phyloP scores from a whole-genome alignment of 2,113 vertebrate species.

The Collichthys lucidus region DNA sequence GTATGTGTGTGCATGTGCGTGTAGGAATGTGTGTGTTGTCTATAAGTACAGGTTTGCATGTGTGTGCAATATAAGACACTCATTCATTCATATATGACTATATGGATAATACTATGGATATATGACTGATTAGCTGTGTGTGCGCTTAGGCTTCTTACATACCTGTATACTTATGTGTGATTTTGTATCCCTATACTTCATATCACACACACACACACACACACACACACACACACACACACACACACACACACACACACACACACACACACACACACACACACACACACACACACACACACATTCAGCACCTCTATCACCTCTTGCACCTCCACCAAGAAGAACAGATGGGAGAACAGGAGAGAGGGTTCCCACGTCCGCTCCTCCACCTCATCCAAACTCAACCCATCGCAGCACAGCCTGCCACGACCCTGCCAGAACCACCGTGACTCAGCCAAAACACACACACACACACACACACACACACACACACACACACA shows the following conservation, averaged over 20 bases:
- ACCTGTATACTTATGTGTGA: slow-evolving; percentile 5
- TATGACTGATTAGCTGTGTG: background rate
- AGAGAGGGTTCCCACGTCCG: slow-evolving; percentile 78
- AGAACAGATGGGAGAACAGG: slow-evolving; percentile 80
- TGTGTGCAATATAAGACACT: background rate
- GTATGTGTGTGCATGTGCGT: slow-evolving; percentile 7
- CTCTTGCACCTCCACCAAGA: slow-evolving; percentile 59
- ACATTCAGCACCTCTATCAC: slow-evolving; percentile 44
- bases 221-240: slow-evolving; percentile 6
- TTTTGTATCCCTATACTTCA: background rate
- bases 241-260: slow-evolving; percentile 33
- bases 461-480: slow-evolving; percentile 44
- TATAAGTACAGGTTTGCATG: background rate
- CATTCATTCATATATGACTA: background rate
- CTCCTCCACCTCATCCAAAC: slow-evolving; percentile 68
- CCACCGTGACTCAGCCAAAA: slow-evolving; percentile 74
- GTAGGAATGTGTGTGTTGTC: slow-evolving; percentile 21
- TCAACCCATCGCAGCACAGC: slow-evolving; percentile 54
- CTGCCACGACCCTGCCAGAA: slow-evolving; percentile 72
- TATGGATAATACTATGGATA: background rate
- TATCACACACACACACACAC: background rate
- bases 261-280: slow-evolving; percentile 4
- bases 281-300: slow-evolving; percentile 40
- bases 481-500: slow-evolving; percentile 26
- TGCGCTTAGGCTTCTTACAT: background rate